phyloP scores from a whole-genome alignment of 2,888 invertebrate genomes.

The Apamea anceps region DNA sequence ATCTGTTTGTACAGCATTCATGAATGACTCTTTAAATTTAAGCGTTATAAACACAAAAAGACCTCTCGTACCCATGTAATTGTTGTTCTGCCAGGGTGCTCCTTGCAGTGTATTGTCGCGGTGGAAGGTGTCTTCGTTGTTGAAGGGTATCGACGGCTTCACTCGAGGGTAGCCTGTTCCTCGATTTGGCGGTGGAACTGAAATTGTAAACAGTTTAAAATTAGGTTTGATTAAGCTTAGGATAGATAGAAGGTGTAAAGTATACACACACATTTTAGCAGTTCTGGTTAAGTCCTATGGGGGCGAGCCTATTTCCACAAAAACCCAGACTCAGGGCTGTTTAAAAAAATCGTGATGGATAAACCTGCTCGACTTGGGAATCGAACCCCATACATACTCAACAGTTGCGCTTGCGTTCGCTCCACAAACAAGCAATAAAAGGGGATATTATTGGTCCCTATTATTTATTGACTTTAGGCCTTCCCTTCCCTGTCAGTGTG shows the following conservation, averaged over 20 bases:
- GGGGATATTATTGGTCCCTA: neutral
- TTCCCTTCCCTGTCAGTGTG: neutral
- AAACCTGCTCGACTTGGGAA: neutral
- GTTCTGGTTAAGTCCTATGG: neutral
- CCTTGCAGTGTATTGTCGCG: constrained; percentile 69
- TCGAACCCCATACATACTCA: neutral
- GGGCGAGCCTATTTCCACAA: neutral
- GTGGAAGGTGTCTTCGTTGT: constrained; percentile 75
- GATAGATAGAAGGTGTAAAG: neutral
- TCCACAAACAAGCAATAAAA: neutral
- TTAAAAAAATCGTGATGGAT: neutral
- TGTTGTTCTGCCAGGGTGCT: constrained; percentile 75
- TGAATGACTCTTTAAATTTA: neutral
- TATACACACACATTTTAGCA: neutral
- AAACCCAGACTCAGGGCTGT: neutral
- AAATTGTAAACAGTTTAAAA: constrained; percentile 13
- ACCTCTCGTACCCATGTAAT: constrained; percentile 54
- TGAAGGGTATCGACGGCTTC: constrained; percentile 83
- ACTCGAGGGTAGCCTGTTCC: constrained; percentile 81
- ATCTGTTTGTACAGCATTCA: neutral
- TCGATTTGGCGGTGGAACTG: constrained; percentile 41
- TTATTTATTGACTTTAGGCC: neutral
- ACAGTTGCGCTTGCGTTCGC: neutral
- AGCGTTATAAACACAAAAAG: neutral
- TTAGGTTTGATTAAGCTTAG: neutral